phyloP scores from a whole-genome alignment of 1,140 invertebrate genomes.

The Trinorchestia longiramus region DNA sequence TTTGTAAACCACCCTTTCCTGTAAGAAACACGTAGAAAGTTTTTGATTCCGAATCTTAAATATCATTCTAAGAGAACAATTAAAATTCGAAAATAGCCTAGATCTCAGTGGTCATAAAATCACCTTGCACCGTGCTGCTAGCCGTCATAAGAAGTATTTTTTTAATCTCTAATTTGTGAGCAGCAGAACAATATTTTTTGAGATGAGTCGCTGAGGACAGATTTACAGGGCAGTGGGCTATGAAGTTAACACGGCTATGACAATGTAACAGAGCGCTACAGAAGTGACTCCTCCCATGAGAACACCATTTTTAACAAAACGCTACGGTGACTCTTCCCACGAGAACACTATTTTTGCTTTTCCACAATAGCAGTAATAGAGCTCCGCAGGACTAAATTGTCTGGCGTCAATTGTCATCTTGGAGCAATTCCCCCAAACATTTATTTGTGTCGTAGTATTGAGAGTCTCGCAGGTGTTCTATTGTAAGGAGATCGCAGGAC shows the following conservation, averaged over 20 bases:
- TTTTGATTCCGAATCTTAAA: neutral
- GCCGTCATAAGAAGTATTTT: neutral
- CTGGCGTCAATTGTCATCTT: constrained; percentile 42
- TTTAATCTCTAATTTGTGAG: neutral
- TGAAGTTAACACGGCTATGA: constrained; percentile 38
- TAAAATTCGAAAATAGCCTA: neutral
- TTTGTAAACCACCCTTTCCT: no score
- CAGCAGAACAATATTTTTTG: neutral
- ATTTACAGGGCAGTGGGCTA: neutral
- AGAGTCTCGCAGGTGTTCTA: neutral
- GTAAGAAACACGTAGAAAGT: no score
- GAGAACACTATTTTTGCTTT: constrained; percentile 17
- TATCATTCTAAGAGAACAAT: neutral
- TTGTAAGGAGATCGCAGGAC: neutral
- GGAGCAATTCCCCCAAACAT: neutral
- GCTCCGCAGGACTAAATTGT: constrained; percentile 6
- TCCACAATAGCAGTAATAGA: constrained; percentile 8
- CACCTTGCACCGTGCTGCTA: neutral
- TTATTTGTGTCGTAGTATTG: neutral
- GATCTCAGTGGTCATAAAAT: neutral
- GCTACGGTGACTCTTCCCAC: constrained; percentile 23
- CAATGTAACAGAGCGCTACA: constrained; percentile 18
- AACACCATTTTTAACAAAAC: constrained; percentile 39
- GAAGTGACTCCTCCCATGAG: constrained; percentile 38
- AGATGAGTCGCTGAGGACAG: neutral